phyloP scores from a whole-genome alignment of 2,888 invertebrate species.

The Cantharis rustica region DNA sequence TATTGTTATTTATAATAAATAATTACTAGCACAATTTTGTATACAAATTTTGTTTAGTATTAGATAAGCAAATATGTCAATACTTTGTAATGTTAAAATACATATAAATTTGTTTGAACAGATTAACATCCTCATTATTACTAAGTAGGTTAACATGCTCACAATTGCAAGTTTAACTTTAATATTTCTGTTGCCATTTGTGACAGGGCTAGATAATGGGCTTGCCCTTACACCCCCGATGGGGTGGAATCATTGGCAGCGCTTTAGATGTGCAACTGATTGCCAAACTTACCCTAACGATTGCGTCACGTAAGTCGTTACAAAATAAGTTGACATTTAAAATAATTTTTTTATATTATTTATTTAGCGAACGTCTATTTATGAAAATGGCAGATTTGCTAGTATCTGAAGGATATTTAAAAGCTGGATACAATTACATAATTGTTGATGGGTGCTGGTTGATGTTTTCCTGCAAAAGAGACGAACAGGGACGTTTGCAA shows the following conservation, averaged over 20 bases:
- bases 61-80: too few species aligned
- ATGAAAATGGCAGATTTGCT: constrained; percentile 61
- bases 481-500: constrained; percentile 56
- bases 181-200: background rate
- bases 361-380: constrained; percentile 61
- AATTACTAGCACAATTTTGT: too few species aligned
- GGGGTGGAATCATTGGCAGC: constrained; percentile 76
- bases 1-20: too few species aligned
- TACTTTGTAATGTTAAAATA: too few species aligned
- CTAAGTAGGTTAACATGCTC: too few species aligned
- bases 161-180: too few species aligned
- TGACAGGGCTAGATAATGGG: constrained; percentile 62
- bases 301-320: constrained; percentile 65
- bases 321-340: too few species aligned
- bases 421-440: constrained; percentile 65
- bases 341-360: background rate
- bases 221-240: too few species aligned
- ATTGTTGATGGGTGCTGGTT: constrained; percentile 69
- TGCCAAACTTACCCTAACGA: constrained; percentile 67
- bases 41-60: too few species aligned
- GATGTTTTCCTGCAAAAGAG: constrained; percentile 57
- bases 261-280: constrained; percentile 68
- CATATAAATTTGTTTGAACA: too few species aligned
- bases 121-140: too few species aligned
- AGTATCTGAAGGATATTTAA: constrained; percentile 63